Evolutionary conservation across 1,140 invertebrate genomes (phyloP), one percentile per base, ranked within the genome.

Genomic region (Drosophila kikkawai): DNA sequence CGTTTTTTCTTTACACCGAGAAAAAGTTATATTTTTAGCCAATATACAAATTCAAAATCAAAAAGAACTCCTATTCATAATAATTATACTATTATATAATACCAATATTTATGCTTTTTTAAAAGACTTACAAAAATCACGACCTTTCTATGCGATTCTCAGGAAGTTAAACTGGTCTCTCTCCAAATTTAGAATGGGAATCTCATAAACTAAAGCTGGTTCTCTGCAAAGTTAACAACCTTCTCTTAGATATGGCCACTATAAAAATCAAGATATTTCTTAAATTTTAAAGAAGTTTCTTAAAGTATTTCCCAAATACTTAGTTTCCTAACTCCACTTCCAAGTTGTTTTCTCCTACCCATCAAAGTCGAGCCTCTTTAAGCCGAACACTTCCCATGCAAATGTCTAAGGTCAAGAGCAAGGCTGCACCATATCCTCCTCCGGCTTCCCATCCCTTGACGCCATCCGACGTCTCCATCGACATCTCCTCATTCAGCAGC

Each of bases 341-440:
- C 0, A 11, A 34, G 11, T 19, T 17, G 22, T 42, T 36, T 34
- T 12, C 13, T 42, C 17, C 42, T 36, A 11, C 22, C 41, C 60
- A 61, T 66, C 44, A 45, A 67, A 42, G 48, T 19, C 17, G 7
- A 39, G 32, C 39, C 36, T 36, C 22, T 42, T 22, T 22, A 56
- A 45, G 6, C 39, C 48, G 11, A 39, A 12, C 26, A 41, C 37
- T 19, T 17, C 22, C 50, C 84, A 86, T 86, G 83, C 83, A 88
- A 86, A 86, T 88, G 80, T 82, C 84, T 80, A 83, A 86, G 83
- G 83, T 86, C 83, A 86, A 88, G 83, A 80, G 76, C 84, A 83
- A 69, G 69, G 84, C 65, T 80, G 80, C 80, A 29, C 26, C 26
- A 80, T 32, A 56, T 55, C 34, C 48, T 68, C 70, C 60, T 13